Evolutionary conservation across 2,113 vertebrate genomes (phyloP), one percentile per base, ranked within the genome.

Genomic region (Phyllopteryx taeniolatus): DNA sequence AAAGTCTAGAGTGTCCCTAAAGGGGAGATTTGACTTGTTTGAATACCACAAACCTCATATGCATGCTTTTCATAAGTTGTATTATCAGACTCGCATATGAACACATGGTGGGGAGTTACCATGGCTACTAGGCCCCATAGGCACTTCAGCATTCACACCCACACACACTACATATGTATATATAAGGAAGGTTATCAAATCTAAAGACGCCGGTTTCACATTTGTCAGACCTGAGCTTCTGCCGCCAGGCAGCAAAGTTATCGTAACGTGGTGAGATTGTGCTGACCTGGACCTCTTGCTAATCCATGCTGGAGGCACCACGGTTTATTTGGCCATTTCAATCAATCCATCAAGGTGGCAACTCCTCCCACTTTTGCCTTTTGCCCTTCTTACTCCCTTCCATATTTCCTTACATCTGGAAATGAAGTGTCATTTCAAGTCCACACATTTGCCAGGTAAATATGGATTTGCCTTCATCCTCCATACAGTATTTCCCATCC

Each of bases 301-400:
- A 87, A 90, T 90, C 88, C 85, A n/a, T 70, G 84, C 89, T 78
- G 82, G 27, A 81, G 89, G 84, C 86, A 64, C 79, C 83, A 53
- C 17, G 49, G 64, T 66, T 77, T 73, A 84, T 83, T 74, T 74
- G 84, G 46, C 68, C 71, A 87, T 87, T 83, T 87, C 87, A 89
- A 90, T 91, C 89, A 78, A 90, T 89, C 88, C 63, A 70, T 88
- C 87, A 86, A 81, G 81, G 87, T 81, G 87, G 81, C 83, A 75
- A 71, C 79, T 63, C 80, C 79, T 70, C 76, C 79, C 76, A 72
- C 66, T 71, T 33, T 65, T 69, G 72, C 85, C 79, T 77, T 60
- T 42, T 22, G 22, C 70, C 56, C 63, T 0, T 44, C 20, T 27
- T 71, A 22, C 56, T 49, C 42, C 71, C 75, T n/a, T 53, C 67